Conservation (phyloP, 2,113 vertebrate genomes). For the Hemibagrus wyckioides region DNA sequence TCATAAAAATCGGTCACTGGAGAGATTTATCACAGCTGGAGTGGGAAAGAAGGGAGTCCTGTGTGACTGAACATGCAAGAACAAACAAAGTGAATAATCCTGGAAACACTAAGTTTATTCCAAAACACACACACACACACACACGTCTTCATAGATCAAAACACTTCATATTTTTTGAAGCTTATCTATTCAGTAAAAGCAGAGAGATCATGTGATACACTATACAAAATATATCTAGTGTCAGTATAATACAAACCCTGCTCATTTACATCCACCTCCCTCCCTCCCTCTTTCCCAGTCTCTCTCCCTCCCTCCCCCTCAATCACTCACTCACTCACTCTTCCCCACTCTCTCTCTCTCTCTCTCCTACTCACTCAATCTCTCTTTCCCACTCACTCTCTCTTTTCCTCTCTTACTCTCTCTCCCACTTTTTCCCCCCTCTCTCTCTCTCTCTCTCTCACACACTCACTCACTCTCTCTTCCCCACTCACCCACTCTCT, state of each 20-base stretch:
- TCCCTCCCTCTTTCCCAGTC: neutral
- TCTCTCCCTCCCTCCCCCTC: neutral
- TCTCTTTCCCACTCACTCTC: too few species aligned
- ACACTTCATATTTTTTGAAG: neutral
- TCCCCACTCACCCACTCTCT: too few species aligned
- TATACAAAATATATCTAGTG: neutral
- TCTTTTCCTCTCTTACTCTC: neutral
- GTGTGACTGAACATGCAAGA: neutral
- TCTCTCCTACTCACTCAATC: too few species aligned
- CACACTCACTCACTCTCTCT: too few species aligned
- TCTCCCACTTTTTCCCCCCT: too few species aligned
- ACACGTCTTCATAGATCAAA: neutral
- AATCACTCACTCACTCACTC: too few species aligned
- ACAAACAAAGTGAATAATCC: neutral
- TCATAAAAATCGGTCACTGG: conserved; percentile 48
- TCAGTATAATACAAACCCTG: neutral
- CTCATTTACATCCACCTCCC: neutral
- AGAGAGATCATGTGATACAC: neutral
- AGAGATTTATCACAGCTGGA: conserved; percentile 33
- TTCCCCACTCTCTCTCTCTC: too few species aligned
- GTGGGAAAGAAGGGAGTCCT: neutral
- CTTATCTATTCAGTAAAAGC: neutral
- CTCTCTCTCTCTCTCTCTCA: too few species aligned
- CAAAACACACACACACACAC: neutral
- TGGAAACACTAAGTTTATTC: neutral